Evolutionary conservation across 1,140 invertebrate genomes (phyloP), one percentile per base, ranked within the genome.

Genomic region (Spodoptera litura): DNA sequence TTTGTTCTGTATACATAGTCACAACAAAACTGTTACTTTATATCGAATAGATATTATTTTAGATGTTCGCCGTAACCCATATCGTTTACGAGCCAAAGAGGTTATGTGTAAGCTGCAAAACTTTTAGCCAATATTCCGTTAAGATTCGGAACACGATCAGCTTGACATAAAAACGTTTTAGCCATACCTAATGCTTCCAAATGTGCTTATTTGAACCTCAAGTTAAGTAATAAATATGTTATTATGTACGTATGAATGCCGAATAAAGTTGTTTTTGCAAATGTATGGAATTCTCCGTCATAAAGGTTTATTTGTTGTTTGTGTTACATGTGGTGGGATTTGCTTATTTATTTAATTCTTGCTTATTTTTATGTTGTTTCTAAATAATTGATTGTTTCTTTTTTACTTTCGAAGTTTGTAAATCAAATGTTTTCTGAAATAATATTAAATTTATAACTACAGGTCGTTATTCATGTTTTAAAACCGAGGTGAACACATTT

Each of bases 111-210:
- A 81, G 44, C 74, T 77, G 59, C 35, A 77, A 80, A 81, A 79
- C 77, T 74, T 78, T 83, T 80, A 78, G 51, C 59, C 72, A 78
- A 70, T 72, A 52, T 80, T 70, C 58, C 66, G 59, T 81, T 80
- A 78, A 78, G 78, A 85, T 85, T 85, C 84, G 71, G 56, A 72
- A 77, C 87, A 87, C 86, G 86, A 84, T 74, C 78, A 70, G 74
- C 70, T 84, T 64, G 82, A 81, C 66, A 86, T 88, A 90, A 87
- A 88, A 90, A 87, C 78, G 77, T 73, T 72, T 79, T 84, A 83
- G 81, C 81, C 84, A 71, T 75, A 83, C 72, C 76, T 81, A 77
- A 87, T 85, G 86, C 83, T 85, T 88, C 76, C 73, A 86, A 90
- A 90, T 84, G 88, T 85, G 81, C 81, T 85, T 78, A 88, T 88